Base-by-base conservation (phyloP, 2,113 vertebrate species). In the Pseudopodoces humilis region DNA sequence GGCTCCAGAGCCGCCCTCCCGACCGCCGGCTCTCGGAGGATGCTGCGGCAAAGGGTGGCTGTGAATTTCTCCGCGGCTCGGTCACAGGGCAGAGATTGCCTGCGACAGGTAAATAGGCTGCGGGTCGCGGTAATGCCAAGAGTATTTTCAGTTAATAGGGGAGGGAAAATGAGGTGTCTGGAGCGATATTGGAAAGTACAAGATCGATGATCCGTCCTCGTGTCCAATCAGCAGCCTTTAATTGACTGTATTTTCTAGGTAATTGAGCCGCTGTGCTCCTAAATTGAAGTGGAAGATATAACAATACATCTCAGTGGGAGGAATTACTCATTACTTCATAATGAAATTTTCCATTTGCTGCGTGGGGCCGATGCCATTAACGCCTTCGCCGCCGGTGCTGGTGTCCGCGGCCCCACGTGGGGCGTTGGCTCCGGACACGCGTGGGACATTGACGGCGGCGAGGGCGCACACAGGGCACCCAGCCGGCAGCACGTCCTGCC, bases 131-230 rank as follows among this genome's bases (percentile, higher is more conserved):
- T 98, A 98, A 98, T 98, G 97, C 97, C 97, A 96, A 97, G 98
- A 98, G 98, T 98, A 98, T 99, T 99, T 99, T 98, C 98, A 97
- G 96, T 97, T 99, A 99, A 99, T 98, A 99, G 98, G 98, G 94
- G 98, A 98, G 97, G 97, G 98, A 98, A 98, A 99, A 99, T 99
- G 98, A 99, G 98, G 98, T 99, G 98, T 99, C 98, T 98, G 97
- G 91, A 98, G 92, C 97, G 97, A 98, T 98, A 99, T 98, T 99
- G 98, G 98, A 99, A 98, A 98, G 98, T 97, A 98, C 97, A 98
- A 98, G 98, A 99, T 99, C 99, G 98, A 99, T 99, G 98, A 98
- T 98, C 97, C 97, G 80, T 97, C 97, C 97, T 98, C 96, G 96
- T 98, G 97, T 98, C 98, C 98, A 99, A 99, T 99, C 98, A 99